Percentiles rank a stretch among this genome's conserved stretches.
Conservation (phyloP, 30 jellyfish, hydroid and myxozoan genomes). For the Turritopsis dohrnii region DNA sequence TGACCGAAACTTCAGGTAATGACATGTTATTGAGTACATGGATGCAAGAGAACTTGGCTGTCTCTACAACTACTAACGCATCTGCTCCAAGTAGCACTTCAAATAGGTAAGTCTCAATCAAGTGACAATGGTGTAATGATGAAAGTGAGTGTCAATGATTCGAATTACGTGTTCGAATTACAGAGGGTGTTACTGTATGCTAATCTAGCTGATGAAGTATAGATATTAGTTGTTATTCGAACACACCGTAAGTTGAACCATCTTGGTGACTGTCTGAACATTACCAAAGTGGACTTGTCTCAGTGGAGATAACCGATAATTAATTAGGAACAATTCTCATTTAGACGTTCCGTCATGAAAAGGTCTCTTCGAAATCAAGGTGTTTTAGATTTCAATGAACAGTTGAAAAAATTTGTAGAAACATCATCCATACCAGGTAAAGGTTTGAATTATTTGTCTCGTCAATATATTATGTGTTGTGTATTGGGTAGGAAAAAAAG, state of each 20-base stretch:
- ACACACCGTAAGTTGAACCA: no score
- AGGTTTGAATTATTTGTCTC: not conserved
- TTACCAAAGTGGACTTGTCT: no score
- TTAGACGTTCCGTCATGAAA: not conserved
- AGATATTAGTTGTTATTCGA: no score
- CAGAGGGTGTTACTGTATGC: no score
- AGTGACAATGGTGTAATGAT: not conserved
- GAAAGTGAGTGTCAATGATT: not conserved
- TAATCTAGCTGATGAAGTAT: no score
- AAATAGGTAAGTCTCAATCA: not conserved
- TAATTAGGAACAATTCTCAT: no score
- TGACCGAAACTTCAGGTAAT: not conserved
- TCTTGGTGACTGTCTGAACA: no score
- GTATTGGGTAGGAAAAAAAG: no score
- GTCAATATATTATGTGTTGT: no score
- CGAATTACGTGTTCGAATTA: no score
- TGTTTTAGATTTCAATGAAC: conserved; percentile 6
- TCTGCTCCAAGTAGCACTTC: not conserved
- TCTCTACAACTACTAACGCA: not conserved
- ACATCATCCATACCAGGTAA: conserved; percentile 2
- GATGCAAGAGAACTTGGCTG: conserved; percentile 14
- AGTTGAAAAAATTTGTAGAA: conserved; percentile 22
- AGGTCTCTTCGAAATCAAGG: not conserved
- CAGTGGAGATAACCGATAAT: no score
- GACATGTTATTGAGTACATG: conserved; percentile 18